Percentiles rank a stretch among this genome's conserved stretches.
These are phyloP conservation scores for Dasypus novemcinctus DNA, from an alignment of 2,113 vertebrate species.

Conservation along the genomic window DNA sequence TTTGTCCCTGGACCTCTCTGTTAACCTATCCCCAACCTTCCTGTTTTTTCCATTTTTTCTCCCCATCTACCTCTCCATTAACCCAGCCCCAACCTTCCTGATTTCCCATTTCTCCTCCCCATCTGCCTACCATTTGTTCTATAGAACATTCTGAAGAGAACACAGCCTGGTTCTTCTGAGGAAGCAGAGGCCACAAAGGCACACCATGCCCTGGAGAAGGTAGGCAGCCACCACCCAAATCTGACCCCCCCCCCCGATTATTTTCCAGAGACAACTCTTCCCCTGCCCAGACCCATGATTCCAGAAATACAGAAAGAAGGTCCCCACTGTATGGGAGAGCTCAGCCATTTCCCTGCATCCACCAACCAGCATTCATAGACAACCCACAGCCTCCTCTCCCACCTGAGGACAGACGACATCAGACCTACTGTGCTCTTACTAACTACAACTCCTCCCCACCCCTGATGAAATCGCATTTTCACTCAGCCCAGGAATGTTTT, in stretches of 20 bases:
- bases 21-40: not conserved
- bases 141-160: conserved; percentile 97
- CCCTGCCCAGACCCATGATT: rapidly evolving
- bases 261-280: not conserved
- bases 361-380: not conserved
- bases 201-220: conserved; percentile 92
- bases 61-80: not conserved
- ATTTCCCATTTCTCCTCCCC: not conserved
- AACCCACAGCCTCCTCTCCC: no score
- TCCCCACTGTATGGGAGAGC: rapidly evolving
- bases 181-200: conserved; percentile 92
- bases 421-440: rapidly evolving
- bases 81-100: not conserved
- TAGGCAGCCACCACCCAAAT: conserved; percentile 60
- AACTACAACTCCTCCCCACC: not conserved
- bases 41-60: not conserved
- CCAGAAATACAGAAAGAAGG: not conserved
- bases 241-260: rapidly evolving
- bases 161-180: conserved; percentile 88
- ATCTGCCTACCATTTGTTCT: not conserved
- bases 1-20: not conserved
- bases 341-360: not conserved
- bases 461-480: not conserved
- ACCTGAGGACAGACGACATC: rapidly evolving
- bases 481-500: not conserved